Evolutionary conservation across 2,113 vertebrate genomes (phyloP).

Genomic region (Epinephelus fuscoguttatus): DNA sequence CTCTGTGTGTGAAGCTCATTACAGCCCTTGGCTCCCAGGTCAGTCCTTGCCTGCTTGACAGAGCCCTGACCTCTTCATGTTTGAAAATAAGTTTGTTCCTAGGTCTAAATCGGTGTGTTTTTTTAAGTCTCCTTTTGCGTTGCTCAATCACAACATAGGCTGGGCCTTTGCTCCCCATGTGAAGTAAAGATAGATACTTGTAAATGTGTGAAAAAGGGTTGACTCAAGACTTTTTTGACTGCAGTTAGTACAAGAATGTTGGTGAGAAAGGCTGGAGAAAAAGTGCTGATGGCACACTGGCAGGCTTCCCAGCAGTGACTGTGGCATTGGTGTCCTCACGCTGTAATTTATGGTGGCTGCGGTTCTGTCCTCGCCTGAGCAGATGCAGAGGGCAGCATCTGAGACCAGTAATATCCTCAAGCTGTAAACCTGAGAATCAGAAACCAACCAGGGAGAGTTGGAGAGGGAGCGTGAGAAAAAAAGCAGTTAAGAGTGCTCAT

Average conservation of each 20-base stretch:
- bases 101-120: conserved; percentile 38
- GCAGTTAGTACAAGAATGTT: conserved; percentile 47
- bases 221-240: conserved; percentile 32
- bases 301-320: conserved; percentile 69
- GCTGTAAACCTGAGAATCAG: conserved; percentile 74
- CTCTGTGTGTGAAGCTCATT: conserved; percentile 48
- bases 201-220: conserved; percentile 34
- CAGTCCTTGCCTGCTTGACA: conserved; percentile 60
- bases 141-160: conserved; percentile 47
- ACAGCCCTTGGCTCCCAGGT: conserved; percentile 44
- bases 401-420: conserved; percentile 65
- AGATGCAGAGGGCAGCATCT: conserved; percentile 68
- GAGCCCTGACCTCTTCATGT: conserved; percentile 65
- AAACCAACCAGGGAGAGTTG: conserved; percentile 61
- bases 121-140: background rate
- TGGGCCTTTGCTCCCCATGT: conserved; percentile 4
- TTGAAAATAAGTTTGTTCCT: conserved; percentile 53
- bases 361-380: conserved; percentile 77
- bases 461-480: conserved; percentile 74
- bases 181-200: conserved; percentile 23
- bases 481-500: conserved; percentile 70
- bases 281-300: conserved; percentile 77
- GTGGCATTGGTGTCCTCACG: conserved; percentile 71
- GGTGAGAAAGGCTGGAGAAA: conserved; percentile 34
- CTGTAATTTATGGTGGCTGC: conserved; percentile 77